Evolutionary conservation across 2,113 vertebrate species (phyloP).

Genomic region (Numenius arquata): DNA sequence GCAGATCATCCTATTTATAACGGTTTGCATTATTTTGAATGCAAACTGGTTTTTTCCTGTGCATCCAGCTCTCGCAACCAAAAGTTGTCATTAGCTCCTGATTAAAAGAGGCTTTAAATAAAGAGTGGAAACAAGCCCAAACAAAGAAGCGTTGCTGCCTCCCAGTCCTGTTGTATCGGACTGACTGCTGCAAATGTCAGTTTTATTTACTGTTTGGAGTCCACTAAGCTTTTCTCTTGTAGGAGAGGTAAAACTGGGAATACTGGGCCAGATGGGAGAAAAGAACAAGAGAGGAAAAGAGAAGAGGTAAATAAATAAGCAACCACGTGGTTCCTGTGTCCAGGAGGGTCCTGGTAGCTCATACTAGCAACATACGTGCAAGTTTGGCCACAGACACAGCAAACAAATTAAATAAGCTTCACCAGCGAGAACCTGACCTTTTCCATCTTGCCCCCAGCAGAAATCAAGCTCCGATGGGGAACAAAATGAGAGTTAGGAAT

Average conservation of each 20-base stretch:
- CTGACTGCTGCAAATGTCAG: slow-evolving; percentile 4
- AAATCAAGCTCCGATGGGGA: background rate
- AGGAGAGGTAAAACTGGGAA: background rate
- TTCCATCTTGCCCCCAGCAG: slow-evolving; percentile 35
- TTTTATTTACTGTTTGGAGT: slow-evolving; percentile 1
- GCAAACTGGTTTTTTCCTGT: background rate
- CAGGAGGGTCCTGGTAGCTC: background rate
- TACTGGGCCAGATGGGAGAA: background rate
- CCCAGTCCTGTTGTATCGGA: background rate
- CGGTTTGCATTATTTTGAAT: slow-evolving; percentile 22
- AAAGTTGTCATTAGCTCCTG: slow-evolving; percentile 41
- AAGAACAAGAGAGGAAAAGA: background rate
- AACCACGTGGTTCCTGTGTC: background rate
- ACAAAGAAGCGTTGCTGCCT: background rate
- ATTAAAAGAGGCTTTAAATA: slow-evolving; percentile 22
- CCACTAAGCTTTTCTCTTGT: background rate
- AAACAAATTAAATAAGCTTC: slow-evolving; percentile 28
- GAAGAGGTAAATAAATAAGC: background rate
- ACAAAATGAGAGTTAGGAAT: background rate
- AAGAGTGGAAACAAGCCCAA: slow-evolving; percentile 1
- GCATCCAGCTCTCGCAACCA: background rate
- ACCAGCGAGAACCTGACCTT: slow-evolving; percentile 41
- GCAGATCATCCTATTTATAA: slow-evolving; percentile 38
- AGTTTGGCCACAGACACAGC: background rate
- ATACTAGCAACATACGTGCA: background rate